These are phyloP conservation scores for Rhingia rostrata DNA, from an alignment of 2,888 invertebrate species.

Conservation along the genomic window DNA sequence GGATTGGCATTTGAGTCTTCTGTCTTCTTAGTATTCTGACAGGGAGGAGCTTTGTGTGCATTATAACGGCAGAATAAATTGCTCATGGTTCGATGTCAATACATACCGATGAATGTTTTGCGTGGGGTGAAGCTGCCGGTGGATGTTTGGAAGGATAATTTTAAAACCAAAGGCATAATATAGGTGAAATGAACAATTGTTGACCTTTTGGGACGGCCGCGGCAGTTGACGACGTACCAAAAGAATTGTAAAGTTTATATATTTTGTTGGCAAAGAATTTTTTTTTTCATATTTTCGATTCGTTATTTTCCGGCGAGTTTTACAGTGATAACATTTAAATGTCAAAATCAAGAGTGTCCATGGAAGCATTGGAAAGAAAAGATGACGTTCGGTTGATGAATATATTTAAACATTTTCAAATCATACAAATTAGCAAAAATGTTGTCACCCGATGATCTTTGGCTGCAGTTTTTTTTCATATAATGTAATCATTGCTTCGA, in stretches of 20 bases:
- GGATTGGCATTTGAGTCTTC: slow-evolving; percentile 8
- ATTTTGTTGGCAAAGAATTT: not conserved
- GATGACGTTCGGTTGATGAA: too few relatives aligned
- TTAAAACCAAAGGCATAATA: not conserved
- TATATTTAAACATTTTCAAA: too few relatives aligned
- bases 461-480: too few relatives aligned
- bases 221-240: not conserved
- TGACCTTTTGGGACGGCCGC: not conserved
- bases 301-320: too few relatives aligned
- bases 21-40: slow-evolving; percentile 2
- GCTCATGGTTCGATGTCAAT: slow-evolving; percentile 39
- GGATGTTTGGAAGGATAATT: not conserved
- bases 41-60: slow-evolving; percentile 29
- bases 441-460: too few relatives aligned
- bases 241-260: not conserved
- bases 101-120: slow-evolving; percentile 12
- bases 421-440: too few relatives aligned
- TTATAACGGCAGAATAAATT: slow-evolving; percentile 4
- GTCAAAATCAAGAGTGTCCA: too few relatives aligned
- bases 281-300: too few relatives aligned
- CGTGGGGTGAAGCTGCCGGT: not conserved
- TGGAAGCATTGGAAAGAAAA: too few relatives aligned
- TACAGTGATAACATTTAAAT: too few relatives aligned
- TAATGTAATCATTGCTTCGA: too few relatives aligned
- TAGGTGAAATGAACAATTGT: not conserved